Conservation (phyloP, 2,113 vertebrate genomes). For the Hippopotamus amphibius region DNA sequence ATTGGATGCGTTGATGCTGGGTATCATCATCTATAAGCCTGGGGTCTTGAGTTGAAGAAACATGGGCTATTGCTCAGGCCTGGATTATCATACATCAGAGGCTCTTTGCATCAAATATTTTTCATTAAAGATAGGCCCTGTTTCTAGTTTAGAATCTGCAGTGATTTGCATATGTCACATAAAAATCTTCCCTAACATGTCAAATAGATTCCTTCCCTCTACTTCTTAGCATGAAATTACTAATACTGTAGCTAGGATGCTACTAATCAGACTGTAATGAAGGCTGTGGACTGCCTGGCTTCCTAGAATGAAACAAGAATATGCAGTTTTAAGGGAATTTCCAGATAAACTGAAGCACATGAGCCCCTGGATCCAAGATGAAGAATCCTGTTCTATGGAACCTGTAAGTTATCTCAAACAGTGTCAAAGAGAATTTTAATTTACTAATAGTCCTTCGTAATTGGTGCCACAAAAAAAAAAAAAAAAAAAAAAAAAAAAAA, state of each 20-base stretch:
- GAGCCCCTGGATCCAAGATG: neutral
- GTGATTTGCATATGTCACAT: neutral
- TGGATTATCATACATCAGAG: neutral
- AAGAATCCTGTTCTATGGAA: slow-evolving; percentile 17
- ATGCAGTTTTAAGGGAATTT: neutral
- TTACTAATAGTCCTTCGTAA: neutral
- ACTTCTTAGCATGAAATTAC: neutral
- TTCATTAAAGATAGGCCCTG: neutral
- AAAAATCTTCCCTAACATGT: neutral
- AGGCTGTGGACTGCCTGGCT: neutral
- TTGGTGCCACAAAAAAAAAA: neutral
- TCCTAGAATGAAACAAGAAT: neutral
- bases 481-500: too few relatives aligned
- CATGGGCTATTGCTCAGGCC: neutral
- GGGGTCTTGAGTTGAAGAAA: neutral
- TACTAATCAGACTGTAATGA: neutral
- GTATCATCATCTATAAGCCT: neutral
- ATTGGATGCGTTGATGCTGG: neutral
- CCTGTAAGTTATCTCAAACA: neutral
- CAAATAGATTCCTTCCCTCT: neutral
- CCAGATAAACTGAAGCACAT: slow-evolving; percentile 1
- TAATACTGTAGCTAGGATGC: neutral
- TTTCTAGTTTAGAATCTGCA: neutral
- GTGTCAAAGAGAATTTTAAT: neutral
- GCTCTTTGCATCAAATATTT: neutral